Evolutionary conservation across 2,888 invertebrate genomes (phyloP), one percentile per base, ranked within the genome.

Genomic region (Neria commutata): DNA sequence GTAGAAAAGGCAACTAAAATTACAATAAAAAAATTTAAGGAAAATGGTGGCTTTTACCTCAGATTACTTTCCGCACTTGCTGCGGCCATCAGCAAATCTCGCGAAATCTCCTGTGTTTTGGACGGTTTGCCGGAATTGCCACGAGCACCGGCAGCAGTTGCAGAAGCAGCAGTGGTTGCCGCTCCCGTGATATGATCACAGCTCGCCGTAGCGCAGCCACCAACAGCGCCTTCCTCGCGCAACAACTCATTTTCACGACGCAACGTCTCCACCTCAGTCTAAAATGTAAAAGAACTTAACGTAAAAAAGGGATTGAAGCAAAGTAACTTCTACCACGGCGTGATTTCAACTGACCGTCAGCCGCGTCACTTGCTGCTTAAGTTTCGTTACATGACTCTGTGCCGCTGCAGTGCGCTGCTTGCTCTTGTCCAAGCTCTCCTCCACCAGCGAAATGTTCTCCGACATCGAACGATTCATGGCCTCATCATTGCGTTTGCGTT

Each of bases 351-450:
- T 76, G 78, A 89, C 91, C 84, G 86, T 88, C 69, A 92, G 82
- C 70, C 84, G 84, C 76, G 88, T 88, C 42, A 91, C 86, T 83
- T 92, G 88, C 69, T 87, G 87, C 72, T 86, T 89, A 65, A 92
- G 82, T 73, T 86, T 86, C 3, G 84, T 80, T 54, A 89, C 85
- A 42, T 85, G 85, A 65, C 81, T 85, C 77, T 90, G 90, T 2
- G 87, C 87, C 60, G 84, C 86, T 10, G 83, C 79, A 1, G 86
- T 86, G 77, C 87, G 83, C 72, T 83, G 85, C 89, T 83, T 86
- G 71, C 83, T 87, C 69, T 81, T 83, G 76, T 84, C 86, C 64
- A 85, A 80, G 78, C 84, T 86, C 66, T 86, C 85, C 67, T 87
- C 87, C 1, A 85, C 84, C 72, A 86, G 84, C 65, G 85, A 85